Evolutionary conservation across 1,140 invertebrate species (phyloP), one percentile per base, ranked within the genome.

Genomic region (Drosophila tristis): DNA sequence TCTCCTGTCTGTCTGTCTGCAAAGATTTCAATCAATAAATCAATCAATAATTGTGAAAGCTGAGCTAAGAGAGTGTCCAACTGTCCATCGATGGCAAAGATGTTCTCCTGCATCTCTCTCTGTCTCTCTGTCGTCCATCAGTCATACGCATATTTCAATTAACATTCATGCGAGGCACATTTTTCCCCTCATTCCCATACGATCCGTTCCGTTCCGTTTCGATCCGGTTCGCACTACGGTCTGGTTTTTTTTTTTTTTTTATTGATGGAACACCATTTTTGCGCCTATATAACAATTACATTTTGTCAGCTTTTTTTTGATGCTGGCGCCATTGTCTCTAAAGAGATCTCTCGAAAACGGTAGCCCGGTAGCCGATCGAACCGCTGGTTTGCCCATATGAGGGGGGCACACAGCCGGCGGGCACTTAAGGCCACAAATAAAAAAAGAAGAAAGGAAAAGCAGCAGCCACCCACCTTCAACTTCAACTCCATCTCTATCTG

Each of bases 81-180:
- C 66, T 72, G 81, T 74, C 63, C 71, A 77, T 57, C 55, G 43
- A 53, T 57, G 72, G 71, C 62, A 74, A 16, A 74, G 59, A 55
- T 50, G 71, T 66, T 64, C 72, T 65, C 43, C 44, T 43, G 39
- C 35, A 13, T 39, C 64, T 68, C 44, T 67, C 31, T 47, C 13
- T 31, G 11, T 67, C 67, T 65, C 67, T 49, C 53, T 72, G 55
- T 49, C 45, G 74, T 87, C 84, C 84, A 89, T 87, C 84, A 84
- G 67, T 87, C 84, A 89, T 87, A 89, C 84, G 84, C 84, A 87
- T 87, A 89, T 87, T 87, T 87, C 84, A 87, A 89, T 87, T 87
- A 87, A 86, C 84, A 86, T 86, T 86, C 78, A 81, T 70, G 70
- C 70, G 62, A 70, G 70, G 75, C 70, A 72, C 64, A 82, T 87